These are phyloP conservation scores for Deroptyus accipitrinus DNA, from an alignment of 2,113 vertebrate species.

Conservation along the genomic window DNA sequence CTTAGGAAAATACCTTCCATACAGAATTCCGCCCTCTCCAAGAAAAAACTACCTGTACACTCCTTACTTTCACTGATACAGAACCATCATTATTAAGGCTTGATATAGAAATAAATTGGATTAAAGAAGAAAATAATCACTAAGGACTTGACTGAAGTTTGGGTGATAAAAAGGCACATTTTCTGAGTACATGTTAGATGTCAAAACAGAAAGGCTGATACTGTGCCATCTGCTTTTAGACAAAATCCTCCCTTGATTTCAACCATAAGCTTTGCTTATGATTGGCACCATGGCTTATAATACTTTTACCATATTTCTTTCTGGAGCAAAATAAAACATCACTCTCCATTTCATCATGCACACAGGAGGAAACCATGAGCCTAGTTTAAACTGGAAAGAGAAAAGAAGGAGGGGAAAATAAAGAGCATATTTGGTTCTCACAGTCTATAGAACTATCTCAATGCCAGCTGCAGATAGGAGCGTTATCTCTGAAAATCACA, in stretches of 20 bases:
- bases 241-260: not conserved
- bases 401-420: not conserved
- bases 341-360: not conserved
- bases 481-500: constrained; percentile 1
- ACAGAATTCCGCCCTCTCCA: not conserved
- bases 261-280: not conserved
- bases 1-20: not conserved
- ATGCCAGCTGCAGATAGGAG: not conserved
- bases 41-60: not conserved
- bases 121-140: not conserved
- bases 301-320: not conserved
- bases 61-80: not conserved
- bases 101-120: not conserved
- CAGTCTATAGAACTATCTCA: not conserved
- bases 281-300: not conserved
- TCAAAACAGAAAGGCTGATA: not conserved
- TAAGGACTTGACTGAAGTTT: not conserved
- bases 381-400: not conserved
- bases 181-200: not conserved
- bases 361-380: not conserved
- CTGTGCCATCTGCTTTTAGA: not conserved
- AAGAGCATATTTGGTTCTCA: not conserved
- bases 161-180: not conserved
- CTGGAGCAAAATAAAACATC: not conserved
- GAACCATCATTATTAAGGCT: not conserved